Percentiles rank a stretch among this genome's conserved stretches.
phyloP scores from a whole-genome alignment of 1,140 invertebrate genomes.

The Mylabris phalerata region DNA sequence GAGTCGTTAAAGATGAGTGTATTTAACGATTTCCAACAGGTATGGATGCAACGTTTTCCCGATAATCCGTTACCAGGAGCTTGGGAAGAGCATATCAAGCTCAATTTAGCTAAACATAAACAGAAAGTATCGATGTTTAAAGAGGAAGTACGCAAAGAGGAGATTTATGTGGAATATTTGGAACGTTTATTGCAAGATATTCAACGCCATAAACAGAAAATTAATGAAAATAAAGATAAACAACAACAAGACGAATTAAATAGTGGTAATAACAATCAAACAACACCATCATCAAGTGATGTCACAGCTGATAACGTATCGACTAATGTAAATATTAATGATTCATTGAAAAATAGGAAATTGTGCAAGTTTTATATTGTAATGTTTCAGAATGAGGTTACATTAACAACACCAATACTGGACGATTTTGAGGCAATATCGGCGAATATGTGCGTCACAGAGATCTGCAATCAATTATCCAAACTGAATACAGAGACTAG shows the following conservation, averaged over 20 bases:
- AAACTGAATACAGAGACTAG: conserved; percentile 39
- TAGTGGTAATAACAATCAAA: not conserved
- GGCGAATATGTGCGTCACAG: conserved; percentile 58
- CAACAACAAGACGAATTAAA: conserved; percentile 2
- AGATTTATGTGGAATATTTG: conserved; percentile 84
- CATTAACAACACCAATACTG: not conserved
- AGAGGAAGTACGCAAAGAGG: conserved; percentile 82
- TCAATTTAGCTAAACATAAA: conserved; percentile 81
- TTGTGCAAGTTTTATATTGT: not conserved
- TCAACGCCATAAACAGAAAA: conserved; percentile 58
- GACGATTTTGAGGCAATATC: conserved; percentile 31
- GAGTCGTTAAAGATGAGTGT: conserved; percentile 62
- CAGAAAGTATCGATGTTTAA: conserved; percentile 69
- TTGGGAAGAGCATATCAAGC: conserved; percentile 85
- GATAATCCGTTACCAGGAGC: conserved; percentile 79
- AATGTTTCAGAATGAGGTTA: not conserved
- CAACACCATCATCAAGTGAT: conserved; percentile 27
- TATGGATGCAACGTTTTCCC: conserved; percentile 82
- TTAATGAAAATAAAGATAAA: conserved; percentile 28
- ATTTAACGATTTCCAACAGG: conserved; percentile 79
- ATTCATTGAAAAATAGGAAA: not conserved
- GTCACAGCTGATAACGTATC: conserved; percentile 35
- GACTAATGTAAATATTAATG: conserved; percentile 36
- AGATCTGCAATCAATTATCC: conserved; percentile 52
- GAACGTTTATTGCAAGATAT: conserved; percentile 75